Evolutionary conservation across 1,140 invertebrate genomes (phyloP), one percentile per base, ranked within the genome.

Genomic region (Choristoneura fumiferana): DNA sequence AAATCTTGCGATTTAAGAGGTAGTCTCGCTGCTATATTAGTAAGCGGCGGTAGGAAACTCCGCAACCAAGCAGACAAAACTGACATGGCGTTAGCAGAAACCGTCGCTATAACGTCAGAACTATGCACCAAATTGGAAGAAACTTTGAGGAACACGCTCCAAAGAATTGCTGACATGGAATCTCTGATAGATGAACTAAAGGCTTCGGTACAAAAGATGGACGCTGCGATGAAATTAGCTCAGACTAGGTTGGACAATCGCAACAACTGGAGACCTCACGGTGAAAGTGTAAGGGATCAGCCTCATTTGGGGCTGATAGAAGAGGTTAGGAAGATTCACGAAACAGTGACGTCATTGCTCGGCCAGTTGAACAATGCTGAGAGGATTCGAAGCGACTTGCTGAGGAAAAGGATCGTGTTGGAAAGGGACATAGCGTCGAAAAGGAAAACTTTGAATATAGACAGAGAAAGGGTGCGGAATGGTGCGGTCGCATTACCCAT

Each of bases 221-320:
- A 96, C 68, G 86, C 91, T 6, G 92, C 93, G 1, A 92, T 95
- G 91, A 95, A 95, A 78, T 91, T 95, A 17, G 94, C 94, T 12
- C 95, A 96, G 82, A 95, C 95, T 0, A 91, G 95, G 63, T 87
- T 96, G 54, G 91, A 94, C 69, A 94, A 95, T 68, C 90, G 94
- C 60, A 90, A 92, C 36, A 83, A 88, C 36, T 90, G 90, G 55
- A 86, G 93, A 33, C 93, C 93, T 12, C 89, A 92, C 37, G 92
- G 94, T 6, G 95, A 96, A 81, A 94, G 91, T 67, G 95, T 94
- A 57, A 88, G 94, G 43, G 95, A 96, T 76, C 79, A 84, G 33
- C 89, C 93, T 10, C 94, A 95, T 81, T 90, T 92, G 62, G 92
- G 93, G 6, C 87, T 95, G n/a, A 91, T 95, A 35, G 93, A 95